Conservation (phyloP, 2,888 invertebrate genomes). For the Baronia brevicornis region DNA sequence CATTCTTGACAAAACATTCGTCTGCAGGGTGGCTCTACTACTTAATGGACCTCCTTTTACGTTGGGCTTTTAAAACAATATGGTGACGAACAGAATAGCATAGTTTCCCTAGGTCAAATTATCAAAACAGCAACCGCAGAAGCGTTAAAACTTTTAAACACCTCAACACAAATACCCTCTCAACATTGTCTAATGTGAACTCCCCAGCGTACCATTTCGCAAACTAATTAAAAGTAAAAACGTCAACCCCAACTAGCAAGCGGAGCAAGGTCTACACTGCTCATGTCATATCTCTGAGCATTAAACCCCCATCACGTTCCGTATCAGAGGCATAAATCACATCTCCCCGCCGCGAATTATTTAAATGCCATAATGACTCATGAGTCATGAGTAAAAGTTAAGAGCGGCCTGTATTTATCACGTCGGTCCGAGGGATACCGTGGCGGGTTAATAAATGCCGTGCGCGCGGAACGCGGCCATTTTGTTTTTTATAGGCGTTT, state of each 20-base stretch:
- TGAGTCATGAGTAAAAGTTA: conserved; percentile 52
- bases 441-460: conserved; percentile 66
- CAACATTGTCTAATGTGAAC: conserved; percentile 4
- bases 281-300: conserved; percentile 26
- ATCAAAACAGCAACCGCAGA: conserved; percentile 1
- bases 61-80: too few species aligned
- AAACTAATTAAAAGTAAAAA: conserved; percentile 14
- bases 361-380: conserved; percentile 74
- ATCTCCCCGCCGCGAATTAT: conserved; percentile 63
- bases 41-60: too few species aligned
- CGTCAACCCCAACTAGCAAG: conserved; percentile 5
- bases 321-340: conserved; percentile 56
- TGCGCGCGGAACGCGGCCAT: conserved; percentile 42
- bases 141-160: conserved; percentile 7
- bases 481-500: conserved; percentile 60
- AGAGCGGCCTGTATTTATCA: conserved; percentile 63
- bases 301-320: conserved; percentile 50
- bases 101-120: too few species aligned
- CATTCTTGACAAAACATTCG: too few species aligned
- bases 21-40: too few species aligned
- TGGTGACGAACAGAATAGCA: too few species aligned
- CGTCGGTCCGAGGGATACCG: conserved; percentile 53
- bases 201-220: conserved; percentile 6
- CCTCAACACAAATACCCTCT: conserved; percentile 10
- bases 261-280: conserved; percentile 18